Conservation (phyloP, 2,888 invertebrate genomes). For the Sarcophaga rosellei region DNA sequence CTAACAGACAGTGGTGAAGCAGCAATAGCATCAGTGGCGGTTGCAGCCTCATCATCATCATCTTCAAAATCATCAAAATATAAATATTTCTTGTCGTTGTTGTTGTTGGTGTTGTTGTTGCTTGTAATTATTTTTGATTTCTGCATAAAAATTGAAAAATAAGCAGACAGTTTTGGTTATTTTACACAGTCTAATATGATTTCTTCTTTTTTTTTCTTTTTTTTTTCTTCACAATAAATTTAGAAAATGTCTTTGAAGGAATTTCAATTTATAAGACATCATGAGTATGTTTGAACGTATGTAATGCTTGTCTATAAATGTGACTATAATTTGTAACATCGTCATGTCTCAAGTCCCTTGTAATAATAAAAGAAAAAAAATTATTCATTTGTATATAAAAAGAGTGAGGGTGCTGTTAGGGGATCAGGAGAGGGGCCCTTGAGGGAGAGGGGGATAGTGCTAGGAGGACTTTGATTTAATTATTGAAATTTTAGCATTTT, state of each 20-base stretch:
- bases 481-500: constrained; percentile 56
- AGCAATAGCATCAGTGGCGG: neutral
- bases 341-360: constrained; percentile 1
- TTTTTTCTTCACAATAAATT: constrained; percentile 58
- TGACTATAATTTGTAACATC: constrained; percentile 7
- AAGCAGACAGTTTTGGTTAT: constrained; percentile 65
- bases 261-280: constrained; percentile 21
- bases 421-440: neutral
- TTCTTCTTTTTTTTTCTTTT: neutral
- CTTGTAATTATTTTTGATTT: constrained; percentile 68
- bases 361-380: neutral
- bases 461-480: constrained; percentile 53
- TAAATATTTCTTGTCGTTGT: neutral
- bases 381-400: too few relatives aligned
- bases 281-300: neutral
- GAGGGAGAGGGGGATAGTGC: constrained; percentile 9
- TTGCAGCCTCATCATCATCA: constrained; percentile 6
- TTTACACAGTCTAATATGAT: constrained; percentile 61
- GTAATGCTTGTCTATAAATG: constrained; percentile 7
- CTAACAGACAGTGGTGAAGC: neutral
- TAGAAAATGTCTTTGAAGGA: constrained; percentile 68
- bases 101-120: constrained; percentile 16
- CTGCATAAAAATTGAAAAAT: constrained; percentile 64
- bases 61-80: constrained; percentile 48
- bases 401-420: neutral